Evolutionary conservation across 2,797 vertebrate species (phyloP), one percentile per base, ranked within the genome.

Genomic region (Rhyacichthys aspro): DNA sequence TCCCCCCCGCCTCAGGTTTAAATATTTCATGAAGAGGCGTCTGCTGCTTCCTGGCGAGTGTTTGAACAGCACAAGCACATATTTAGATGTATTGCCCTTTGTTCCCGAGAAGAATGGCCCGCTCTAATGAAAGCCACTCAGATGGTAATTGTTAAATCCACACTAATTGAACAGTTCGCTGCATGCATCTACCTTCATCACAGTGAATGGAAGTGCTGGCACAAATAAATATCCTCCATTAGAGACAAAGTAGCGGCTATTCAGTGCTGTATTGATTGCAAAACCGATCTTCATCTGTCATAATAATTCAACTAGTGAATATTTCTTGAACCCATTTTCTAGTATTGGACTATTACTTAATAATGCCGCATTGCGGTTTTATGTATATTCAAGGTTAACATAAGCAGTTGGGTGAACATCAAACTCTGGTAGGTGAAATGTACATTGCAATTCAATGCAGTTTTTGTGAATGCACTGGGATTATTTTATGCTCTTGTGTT

Each of bases 261-360:
- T 70, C 43, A 37, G n/a, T 16, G 11, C 11, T 15, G 48, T 63
- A 67, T 60, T 59, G 53, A 55, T 55, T 39, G 19, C 37, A 41
- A 8, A 19, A 55, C 14, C 17, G 14, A 55, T 42, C 52, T 14
- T 14, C 50, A n/a, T n/a, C 17, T 16, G 5, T 54, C 37, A 54
- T 37, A 18, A 10, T 8, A 28, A 34, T 23, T 50, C 15, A 34
- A 5, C 14, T 8, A 5, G 5, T 11, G 18, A 42, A 55, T 28
- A 32, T 28, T 32, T 42, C 17, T 41, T 55, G 1, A 41, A 41
- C 28, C 1, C 12, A 9, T 28, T 28, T 7, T 36, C 12, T 10
- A 10, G 14, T 45, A 7, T 12, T 28, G 45, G 12, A 47, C n/a
- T n/a, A n/a, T n/a, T n/a, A n/a, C n/a, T n/a, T n/a, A n/a, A n/a